Evolutionary conservation across 2,113 vertebrate genomes (phyloP).

Genomic region (Mirounga angustirostris): DNA sequence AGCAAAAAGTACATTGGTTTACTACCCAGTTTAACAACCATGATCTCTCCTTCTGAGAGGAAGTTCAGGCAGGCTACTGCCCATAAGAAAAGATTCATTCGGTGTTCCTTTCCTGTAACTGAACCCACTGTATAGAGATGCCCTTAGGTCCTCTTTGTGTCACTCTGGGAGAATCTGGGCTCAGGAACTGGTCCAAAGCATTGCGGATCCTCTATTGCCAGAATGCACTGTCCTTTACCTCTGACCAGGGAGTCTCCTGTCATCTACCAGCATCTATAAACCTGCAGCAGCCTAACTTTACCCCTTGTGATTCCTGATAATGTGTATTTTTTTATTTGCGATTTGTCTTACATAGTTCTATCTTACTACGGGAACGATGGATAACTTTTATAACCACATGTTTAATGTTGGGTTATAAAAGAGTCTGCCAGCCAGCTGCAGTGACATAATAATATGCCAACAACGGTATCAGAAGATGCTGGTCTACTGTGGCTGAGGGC

Average conservation of each 20-base stretch:
- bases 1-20: neutral
- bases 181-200: neutral
- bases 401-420: constrained; percentile 7
- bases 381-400: neutral
- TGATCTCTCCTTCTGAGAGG: neutral
- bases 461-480: neutral
- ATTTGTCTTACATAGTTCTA: neutral
- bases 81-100: neutral
- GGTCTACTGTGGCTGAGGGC: neutral
- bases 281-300: neutral
- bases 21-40: neutral
- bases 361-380: neutral
- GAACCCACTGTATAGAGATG: neutral
- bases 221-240: neutral
- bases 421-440: neutral
- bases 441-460: neutral
- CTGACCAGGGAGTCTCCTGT: neutral
- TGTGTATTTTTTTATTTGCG: neutral
- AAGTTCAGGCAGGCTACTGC: neutral
- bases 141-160: neutral
- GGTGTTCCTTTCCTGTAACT: neutral
- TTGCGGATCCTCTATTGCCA: neutral
- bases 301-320: neutral
- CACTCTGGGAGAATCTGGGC: neutral
- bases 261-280: neutral